Base-by-base conservation (phyloP, 2,797 vertebrate genomes). In the Dicrostonyx torquatus region DNA sequence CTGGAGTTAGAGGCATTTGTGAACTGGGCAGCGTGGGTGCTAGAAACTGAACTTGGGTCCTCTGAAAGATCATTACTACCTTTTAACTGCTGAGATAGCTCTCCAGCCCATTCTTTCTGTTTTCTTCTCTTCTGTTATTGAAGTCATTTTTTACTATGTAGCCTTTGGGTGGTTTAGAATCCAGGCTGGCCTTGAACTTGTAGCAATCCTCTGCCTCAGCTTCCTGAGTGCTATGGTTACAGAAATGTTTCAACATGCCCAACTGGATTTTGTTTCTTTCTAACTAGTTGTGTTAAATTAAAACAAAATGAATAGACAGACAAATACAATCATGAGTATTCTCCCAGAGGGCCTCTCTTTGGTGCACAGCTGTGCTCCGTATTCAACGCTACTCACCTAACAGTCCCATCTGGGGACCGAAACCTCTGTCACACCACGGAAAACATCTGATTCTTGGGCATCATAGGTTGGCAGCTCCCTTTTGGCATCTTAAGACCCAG, bases 401-500 rank as follows among this genome's bases (percentile, higher is more conserved):
- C 15, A 50, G 64, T n/a, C 40, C 5, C 0, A 1, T 14, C 43
- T 79, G 84, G 72, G 66, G 77, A 43, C 31, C 48, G 37, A 80
- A 83, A 11, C 70, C 58, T 55, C 66, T 40, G n/a, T 22, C 76
- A 29, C 24, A 53, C 31, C 0, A 0, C 3, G 64, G 66, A 68
- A 73, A 79, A 55, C 2, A 40, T 62, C 85, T 9, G 68, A 94
- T 43, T 89, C 40, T 18, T 0, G 1, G 45, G 78, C 2, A 1
- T 72, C 60, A 7, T 17, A 50, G 43, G 53, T 50, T 17, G 26
- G 82, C 0, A 0, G 89, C 62, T 95, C 18, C 0, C 48, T 95
- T 72, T 91, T 60, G 76, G 80, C 6, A 5, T 72, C 55, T 94
- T 72, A 62, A 87, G 95, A 40, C 29, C 72, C 73, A 78, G 92